Percentiles rank a stretch among this genome's conserved stretches.
Conservation (phyloP, 2,888 invertebrate species). For the Steinernema hermaphroditum region DNA sequence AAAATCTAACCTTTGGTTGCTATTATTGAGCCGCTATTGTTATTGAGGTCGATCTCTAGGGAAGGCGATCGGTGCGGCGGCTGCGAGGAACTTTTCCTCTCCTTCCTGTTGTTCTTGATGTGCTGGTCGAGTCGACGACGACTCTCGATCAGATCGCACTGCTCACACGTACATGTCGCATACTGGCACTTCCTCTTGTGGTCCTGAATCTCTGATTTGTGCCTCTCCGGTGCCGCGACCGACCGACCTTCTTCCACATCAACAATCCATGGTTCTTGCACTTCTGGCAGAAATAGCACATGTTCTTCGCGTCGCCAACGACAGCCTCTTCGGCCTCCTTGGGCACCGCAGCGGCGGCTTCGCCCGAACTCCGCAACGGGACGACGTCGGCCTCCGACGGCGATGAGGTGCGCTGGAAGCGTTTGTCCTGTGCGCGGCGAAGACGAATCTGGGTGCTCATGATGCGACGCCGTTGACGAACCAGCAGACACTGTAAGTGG, state of each 20-base stretch:
- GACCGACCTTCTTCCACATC: conserved; percentile 62
- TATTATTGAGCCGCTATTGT: too few relatives aligned
- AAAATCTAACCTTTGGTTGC: neutral
- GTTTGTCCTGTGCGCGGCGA: conserved; percentile 62
- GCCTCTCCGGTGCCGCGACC: too few relatives aligned
- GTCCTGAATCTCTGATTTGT: conserved; percentile 43
- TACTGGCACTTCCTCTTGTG: conserved; percentile 61
- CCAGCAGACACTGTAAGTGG: conserved; percentile 55
- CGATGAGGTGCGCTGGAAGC: conserved; percentile 58
- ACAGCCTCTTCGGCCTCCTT: conserved; percentile 36
- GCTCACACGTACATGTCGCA: conserved; percentile 55
- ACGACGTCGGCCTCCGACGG: conserved; percentile 56
- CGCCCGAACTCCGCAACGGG: conserved; percentile 40
- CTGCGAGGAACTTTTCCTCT: neutral
- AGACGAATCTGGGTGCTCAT: conserved; percentile 64
- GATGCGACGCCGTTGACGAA: conserved; percentile 58
- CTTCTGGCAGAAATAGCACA: conserved; percentile 65
- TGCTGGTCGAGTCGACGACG: conserved; percentile 59
- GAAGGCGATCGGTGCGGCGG: neutral
- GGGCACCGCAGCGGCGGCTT: conserved; percentile 17
- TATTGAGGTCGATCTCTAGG: neutral
- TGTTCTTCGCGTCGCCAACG: conserved; percentile 37
- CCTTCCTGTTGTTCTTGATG: conserved; percentile 45
- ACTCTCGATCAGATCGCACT: conserved; percentile 62
- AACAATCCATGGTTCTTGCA: conserved; percentile 64